Evolutionary conservation across 2,888 invertebrate species (phyloP), one percentile per base, ranked within the genome.

Genomic region (Eupithecia vulgata): DNA sequence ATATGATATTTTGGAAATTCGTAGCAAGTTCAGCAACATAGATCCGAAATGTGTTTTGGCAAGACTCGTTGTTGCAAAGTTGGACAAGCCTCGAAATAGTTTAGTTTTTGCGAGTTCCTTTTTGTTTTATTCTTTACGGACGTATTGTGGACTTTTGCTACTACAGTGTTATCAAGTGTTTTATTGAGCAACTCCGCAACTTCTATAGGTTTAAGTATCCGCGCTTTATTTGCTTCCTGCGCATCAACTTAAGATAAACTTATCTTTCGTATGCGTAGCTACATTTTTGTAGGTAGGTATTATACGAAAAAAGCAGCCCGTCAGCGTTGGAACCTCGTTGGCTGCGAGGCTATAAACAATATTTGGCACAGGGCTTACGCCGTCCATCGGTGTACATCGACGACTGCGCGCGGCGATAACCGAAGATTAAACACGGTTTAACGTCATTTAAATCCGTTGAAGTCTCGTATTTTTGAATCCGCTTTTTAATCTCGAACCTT

Each of bases 361-460:
- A 79, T 80, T 79, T 79, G 84, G 84, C 83, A 84, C 85, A 85
- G 85, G 80, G 82, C 82, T 91, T 91, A 91, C 86, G 83, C 80
- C 87, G 90, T 91, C 92, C 87, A 87, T 89, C 86, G 89, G 83
- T 85, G 87, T 75, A 87, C 80, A 81, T 87, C 88, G 85, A 85
- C 84, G 88, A 84, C 90, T 92, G 92, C 83, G 85, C 81, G 83
- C 87, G 87, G 84, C 89, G 93, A 93, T 93, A 93, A 91, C 89
- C 87, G 88, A 85, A 90, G 90, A 91, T 92, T 91, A 89, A 88
- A 86, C 87, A 84, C 81, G 88, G 88, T 88, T 90, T 85, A 85
- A 87, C 88, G 89, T 87, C 82, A 84, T 83, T 82, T 84, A 88
- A 88, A 90, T 75, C 78, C 80, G 76, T 74, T 71, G 79, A 83